These are phyloP conservation scores for Setophaga coronata DNA, from an alignment of 2,113 vertebrate species.

Conservation along the genomic window DNA sequence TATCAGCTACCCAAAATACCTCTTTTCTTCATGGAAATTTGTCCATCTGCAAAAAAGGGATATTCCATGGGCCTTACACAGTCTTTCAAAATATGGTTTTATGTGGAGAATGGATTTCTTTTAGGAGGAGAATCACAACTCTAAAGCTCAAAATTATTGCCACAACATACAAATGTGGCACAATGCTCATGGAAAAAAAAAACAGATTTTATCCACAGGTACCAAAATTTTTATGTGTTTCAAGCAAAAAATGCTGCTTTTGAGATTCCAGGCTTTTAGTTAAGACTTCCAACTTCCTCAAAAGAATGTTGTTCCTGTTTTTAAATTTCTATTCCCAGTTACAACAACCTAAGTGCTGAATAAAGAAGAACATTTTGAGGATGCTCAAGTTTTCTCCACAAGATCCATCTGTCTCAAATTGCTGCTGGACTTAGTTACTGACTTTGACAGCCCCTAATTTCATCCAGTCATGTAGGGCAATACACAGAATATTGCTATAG, in stretches of 20 bases:
- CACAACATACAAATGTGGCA: rapidly evolving
- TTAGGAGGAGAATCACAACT: background rate
- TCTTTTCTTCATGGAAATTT: background rate
- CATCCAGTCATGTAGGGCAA: background rate
- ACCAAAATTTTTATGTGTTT: rapidly evolving
- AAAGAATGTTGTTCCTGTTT: background rate
- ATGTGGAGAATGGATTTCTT: background rate
- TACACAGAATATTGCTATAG: background rate
- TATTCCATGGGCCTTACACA: no score
- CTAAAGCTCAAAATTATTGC: background rate
- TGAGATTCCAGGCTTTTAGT: background rate
- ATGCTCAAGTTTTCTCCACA: background rate
- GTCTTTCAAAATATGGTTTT: background rate
- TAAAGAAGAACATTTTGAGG: background rate
- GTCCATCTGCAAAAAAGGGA: background rate
- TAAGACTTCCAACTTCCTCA: background rate
- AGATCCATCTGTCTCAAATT: background rate
- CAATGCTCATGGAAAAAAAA: background rate
- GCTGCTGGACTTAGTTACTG: background rate
- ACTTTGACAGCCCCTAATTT: background rate
- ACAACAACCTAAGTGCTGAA: rapidly evolving
- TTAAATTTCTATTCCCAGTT: background rate
- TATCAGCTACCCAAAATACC: background rate
- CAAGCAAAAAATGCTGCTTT: background rate
- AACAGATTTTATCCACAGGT: background rate